These are phyloP conservation scores for Sebastes kiyomatsui DNA, from an alignment of 2,797 vertebrate genomes.

Conservation along the genomic window DNA sequence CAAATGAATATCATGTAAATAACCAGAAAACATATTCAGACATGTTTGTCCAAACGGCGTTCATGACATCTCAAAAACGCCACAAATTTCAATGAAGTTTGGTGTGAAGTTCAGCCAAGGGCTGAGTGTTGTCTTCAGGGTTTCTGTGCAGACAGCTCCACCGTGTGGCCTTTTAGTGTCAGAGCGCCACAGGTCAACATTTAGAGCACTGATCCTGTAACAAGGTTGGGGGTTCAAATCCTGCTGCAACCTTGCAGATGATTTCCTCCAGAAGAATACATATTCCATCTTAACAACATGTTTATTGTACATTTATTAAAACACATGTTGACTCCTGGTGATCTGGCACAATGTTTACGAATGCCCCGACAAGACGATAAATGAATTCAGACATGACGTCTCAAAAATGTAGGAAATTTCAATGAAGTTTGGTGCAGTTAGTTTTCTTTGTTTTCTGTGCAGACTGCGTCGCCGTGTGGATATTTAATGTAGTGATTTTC, in stretches of 20 bases:
- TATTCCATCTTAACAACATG: too few relatives aligned
- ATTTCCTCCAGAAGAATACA: too few relatives aligned
- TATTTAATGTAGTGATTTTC: neutral
- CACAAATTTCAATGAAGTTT: neutral
- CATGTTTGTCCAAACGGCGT: too few relatives aligned
- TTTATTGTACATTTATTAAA: too few relatives aligned
- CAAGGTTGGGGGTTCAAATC: neutral
- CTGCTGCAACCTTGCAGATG: neutral
- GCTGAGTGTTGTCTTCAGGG: neutral
- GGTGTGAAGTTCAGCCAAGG: neutral
- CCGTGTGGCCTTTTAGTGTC: neutral
- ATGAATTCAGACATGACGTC: neutral
- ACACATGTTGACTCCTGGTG: too few relatives aligned
- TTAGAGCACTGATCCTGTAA: conserved; percentile 47
- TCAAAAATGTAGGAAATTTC: neutral
- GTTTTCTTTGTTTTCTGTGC: neutral
- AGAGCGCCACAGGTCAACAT: too few relatives aligned
- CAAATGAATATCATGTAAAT: too few relatives aligned
- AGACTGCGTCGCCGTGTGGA: neutral
- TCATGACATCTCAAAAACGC: neutral
- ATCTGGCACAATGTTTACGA: too few relatives aligned
- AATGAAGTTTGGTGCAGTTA: neutral
- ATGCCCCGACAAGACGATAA: too few relatives aligned
- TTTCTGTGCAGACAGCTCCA: neutral
- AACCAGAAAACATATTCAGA: neutral